phyloP scores from a whole-genome alignment of 2,113 vertebrate species.

The Bos indicus region DNA sequence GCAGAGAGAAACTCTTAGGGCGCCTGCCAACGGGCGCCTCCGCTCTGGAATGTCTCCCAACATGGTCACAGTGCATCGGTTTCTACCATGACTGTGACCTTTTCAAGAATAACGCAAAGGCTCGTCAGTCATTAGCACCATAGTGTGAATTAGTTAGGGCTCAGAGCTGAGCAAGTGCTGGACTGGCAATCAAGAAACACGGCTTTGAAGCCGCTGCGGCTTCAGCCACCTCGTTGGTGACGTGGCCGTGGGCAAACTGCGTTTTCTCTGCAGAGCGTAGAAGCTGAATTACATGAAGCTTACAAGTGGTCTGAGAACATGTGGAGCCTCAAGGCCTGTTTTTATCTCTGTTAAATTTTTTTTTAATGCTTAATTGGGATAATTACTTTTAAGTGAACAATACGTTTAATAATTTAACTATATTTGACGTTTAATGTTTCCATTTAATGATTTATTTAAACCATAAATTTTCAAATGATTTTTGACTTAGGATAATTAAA shows the following conservation, averaged over 20 bases:
- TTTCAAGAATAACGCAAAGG: background rate
- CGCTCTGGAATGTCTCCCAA: background rate
- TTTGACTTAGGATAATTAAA: background rate
- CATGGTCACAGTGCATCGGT: accelerated
- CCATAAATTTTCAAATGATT: background rate
- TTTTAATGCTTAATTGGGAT: background rate
- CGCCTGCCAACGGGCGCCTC: background rate
- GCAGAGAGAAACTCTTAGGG: background rate
- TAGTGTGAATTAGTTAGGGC: background rate
- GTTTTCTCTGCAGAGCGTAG: background rate
- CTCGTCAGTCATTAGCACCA: background rate
- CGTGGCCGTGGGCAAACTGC: background rate
- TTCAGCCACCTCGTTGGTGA: background rate
- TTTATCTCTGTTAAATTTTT: background rate
- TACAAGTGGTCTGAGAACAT: background rate
- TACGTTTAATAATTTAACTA: background rate
- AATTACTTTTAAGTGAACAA: background rate
- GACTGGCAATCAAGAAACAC: background rate
- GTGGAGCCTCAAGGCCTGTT: background rate
- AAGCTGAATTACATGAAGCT: background rate
- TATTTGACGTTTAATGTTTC: background rate
- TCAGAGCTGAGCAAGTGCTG: background rate
- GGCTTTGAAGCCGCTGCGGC: background rate
- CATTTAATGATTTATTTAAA: background rate
- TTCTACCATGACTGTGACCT: background rate